These are phyloP conservation scores for Serranus cabrilla DNA, from an alignment of 2,797 vertebrate species.

Conservation along the genomic window DNA sequence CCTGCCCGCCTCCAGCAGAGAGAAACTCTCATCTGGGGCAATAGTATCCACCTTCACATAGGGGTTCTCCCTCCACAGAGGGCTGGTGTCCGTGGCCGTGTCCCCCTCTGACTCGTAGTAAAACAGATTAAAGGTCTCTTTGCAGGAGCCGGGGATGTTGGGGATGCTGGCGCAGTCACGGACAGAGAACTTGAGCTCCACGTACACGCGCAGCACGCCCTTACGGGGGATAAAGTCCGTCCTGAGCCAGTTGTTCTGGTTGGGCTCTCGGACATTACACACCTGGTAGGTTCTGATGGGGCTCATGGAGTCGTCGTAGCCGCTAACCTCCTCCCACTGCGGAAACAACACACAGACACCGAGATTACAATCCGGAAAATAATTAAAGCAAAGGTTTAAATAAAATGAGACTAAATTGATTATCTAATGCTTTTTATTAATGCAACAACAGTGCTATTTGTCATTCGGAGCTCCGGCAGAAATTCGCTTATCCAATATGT, in stretches of 20 bases:
- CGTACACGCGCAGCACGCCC: slow-evolving; percentile 94
- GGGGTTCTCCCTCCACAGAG: slow-evolving; percentile 97
- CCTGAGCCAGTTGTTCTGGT: slow-evolving; percentile 99
- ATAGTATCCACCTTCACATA: slow-evolving; percentile 99
- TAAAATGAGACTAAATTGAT: slow-evolving; percentile 18
- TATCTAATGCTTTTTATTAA: slow-evolving; percentile 34
- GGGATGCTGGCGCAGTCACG: slow-evolving; percentile 98
- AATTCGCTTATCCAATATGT: slow-evolving; percentile 45
- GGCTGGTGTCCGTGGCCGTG: slow-evolving; percentile 91
- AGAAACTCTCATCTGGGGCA: slow-evolving; percentile 97
- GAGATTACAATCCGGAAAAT: not conserved
- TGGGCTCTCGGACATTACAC: slow-evolving; percentile 93
- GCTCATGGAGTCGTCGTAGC: slow-evolving; percentile 97
- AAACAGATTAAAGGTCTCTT: slow-evolving; percentile 98
- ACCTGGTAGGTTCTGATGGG: slow-evolving; percentile 99
- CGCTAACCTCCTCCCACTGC: slow-evolving; percentile 99
- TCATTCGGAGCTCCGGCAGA: slow-evolving; percentile 27
- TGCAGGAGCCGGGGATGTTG: slow-evolving; percentile 97
- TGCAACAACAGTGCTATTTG: slow-evolving; percentile 3
- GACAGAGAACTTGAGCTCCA: slow-evolving; percentile 99
- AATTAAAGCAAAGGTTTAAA: not conserved
- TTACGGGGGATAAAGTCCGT: slow-evolving; percentile 94
- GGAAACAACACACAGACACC: slow-evolving; percentile 47
- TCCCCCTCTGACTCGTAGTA: slow-evolving; percentile 96
- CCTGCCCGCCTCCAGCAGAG: slow-evolving; percentile 91